Base-by-base conservation (phyloP, 1,140 invertebrate species). In the Penaeus chinensis region DNA sequence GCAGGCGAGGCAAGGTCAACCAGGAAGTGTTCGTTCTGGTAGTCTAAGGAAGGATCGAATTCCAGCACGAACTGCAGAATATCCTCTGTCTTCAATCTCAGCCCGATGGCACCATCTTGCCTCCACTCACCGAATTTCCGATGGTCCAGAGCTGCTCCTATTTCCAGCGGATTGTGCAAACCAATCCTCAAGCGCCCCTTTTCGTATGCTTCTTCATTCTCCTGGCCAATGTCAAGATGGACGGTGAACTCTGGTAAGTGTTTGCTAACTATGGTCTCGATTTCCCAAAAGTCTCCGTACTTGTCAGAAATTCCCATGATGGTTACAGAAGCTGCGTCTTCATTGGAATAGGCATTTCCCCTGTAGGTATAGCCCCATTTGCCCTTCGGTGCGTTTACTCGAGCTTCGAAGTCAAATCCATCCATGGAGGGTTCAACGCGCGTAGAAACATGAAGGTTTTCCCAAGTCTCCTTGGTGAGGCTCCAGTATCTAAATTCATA, bases 121-220 rank as follows among this genome's bases (percentile, higher is more conserved):
- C 74, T 62, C 86, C 86, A 83, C 63, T 76, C 24, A 1, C 81
- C 80, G 74, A 87, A 87, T 20, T 37, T 77, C 47, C 65, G n/a
- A 24, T 87, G 86, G 37, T 87, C 86, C 42, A 87, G 22, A n/a
- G 54, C 20, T 10, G 74, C 69, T 69, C 86, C 86, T 16, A 63
- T 60, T 65, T 82, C 86, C 65, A 87, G n/a, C 47, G 86, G 86
- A 27, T 65, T 87, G 69, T 87, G 86, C 42, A 87, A 76, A 11
- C 86, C 86, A 61, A 87, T 62, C 47, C 86, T 87, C 13, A 82
- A 13, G 3, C 86, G 76, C 16, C 69, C 86, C 61, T 61, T 66
- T 54, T 87, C 80, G 61, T 82, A 77, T 24, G 62, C 60, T 47
- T 77, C 80, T 37, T 54, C 18, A n/a, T 82, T 61, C 4, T 76